phyloP scores from a whole-genome alignment of 2,888 invertebrate species.

The Adineta ricciae region DNA sequence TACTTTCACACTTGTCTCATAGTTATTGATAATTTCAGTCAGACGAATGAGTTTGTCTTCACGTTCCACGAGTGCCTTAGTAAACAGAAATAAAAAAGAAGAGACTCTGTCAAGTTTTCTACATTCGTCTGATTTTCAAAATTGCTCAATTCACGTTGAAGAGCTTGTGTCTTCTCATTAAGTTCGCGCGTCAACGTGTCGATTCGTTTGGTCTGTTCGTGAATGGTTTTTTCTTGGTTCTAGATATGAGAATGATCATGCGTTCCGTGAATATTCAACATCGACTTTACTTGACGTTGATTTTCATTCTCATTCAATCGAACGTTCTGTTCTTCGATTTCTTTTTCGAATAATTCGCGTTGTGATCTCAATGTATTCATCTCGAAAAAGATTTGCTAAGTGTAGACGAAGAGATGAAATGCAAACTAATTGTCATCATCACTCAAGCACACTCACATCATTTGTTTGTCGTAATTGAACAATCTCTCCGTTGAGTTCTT shows the following conservation, averaged over 20 bases:
- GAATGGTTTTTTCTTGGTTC: background rate
- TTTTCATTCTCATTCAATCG: background rate
- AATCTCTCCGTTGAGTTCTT: background rate
- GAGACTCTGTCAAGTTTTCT: background rate
- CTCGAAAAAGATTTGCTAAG: background rate
- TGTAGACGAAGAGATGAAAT: background rate
- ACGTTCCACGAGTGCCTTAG: background rate
- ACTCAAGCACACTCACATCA: background rate
- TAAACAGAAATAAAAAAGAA: background rate
- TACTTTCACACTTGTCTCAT: background rate
- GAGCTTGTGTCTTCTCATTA: background rate
- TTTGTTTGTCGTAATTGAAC: background rate
- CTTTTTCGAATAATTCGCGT: background rate
- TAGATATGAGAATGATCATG: background rate
- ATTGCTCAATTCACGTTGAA: background rate
- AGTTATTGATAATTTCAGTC: conserved; percentile 16
- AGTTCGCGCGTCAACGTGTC: background rate
- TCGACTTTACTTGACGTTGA: background rate
- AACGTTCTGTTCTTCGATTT: background rate
- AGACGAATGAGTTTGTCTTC: conserved; percentile 1
- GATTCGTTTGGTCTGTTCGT: background rate
- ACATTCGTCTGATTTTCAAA: background rate
- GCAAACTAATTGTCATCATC: background rate
- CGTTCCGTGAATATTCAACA: background rate
- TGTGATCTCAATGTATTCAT: background rate